Conservation (phyloP, 2,797 vertebrate species). For the Sternotherus odoratus region DNA sequence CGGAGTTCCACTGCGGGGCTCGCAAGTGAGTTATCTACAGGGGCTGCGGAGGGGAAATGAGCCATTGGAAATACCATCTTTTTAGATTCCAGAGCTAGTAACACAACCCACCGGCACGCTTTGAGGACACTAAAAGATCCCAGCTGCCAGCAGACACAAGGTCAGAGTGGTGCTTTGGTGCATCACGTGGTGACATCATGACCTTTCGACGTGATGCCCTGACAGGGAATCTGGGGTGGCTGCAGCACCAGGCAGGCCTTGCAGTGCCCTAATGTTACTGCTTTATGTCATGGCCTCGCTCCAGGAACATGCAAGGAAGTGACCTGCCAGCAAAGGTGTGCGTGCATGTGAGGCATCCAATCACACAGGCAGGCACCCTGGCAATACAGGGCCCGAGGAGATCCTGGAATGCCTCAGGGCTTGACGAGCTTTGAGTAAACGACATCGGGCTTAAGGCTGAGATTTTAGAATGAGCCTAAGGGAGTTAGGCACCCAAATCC, state of each 20-base stretch:
- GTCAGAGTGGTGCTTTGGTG: background rate
- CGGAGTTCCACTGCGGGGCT: background rate
- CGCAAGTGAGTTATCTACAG: slow-evolving; percentile 10
- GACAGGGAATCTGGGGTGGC: background rate
- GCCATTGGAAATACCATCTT: background rate
- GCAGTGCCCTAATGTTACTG: background rate
- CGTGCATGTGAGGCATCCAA: background rate
- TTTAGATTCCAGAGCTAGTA: accelerated
- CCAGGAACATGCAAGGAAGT: background rate
- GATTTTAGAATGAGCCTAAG: background rate
- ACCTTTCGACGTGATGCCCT: accelerated
- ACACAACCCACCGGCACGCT: background rate
- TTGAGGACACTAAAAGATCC: accelerated
- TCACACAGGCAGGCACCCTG: no score
- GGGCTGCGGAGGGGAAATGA: background rate
- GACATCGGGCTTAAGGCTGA: background rate
- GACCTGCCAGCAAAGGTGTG: background rate
- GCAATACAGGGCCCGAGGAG: background rate
- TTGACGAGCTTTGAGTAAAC: background rate
- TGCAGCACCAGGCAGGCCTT: background rate
- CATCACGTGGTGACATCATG: slow-evolving; percentile 54
- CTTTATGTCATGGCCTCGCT: background rate
- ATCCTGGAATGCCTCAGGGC: background rate
- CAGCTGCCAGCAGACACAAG: background rate
- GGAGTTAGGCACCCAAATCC: background rate